A percentile compares a stretch with the other conserved stretches of the same genome.
Evolutionary conservation across 2,888 invertebrate species (phyloP).

Genomic region (Cataglyphis rosenhaueri): DNA sequence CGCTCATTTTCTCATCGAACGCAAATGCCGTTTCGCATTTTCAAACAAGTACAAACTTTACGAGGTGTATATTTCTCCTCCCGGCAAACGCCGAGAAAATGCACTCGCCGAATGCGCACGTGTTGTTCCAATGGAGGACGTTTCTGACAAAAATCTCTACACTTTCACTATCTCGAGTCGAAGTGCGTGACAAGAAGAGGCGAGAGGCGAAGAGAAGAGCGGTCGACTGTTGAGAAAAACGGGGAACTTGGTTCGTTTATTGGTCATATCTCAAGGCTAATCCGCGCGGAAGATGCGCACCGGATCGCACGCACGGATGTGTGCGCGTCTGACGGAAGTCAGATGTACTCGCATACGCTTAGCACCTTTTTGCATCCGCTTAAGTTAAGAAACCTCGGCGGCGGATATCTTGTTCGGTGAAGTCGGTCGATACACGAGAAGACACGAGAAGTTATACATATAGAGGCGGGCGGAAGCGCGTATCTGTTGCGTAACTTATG

Average conservation of each 20-base stretch:
- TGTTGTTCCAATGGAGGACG: slow-evolving; percentile 52
- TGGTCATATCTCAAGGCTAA: slow-evolving; percentile 73
- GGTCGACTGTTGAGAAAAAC: slow-evolving; percentile 48
- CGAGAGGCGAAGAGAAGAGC: slow-evolving; percentile 3
- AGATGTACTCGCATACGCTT: slow-evolving; percentile 80
- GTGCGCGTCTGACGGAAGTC: slow-evolving; percentile 75
- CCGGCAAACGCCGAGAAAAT: slow-evolving; percentile 3
- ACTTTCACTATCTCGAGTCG: slow-evolving; percentile 68
- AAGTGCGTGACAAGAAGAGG: slow-evolving; percentile 43
- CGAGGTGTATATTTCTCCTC: neutral
- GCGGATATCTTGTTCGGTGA: slow-evolving; percentile 40
- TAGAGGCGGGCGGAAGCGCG: slow-evolving; percentile 43
- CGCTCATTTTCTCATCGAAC: neutral
- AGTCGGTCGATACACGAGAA: slow-evolving; percentile 41
- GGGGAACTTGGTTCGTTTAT: slow-evolving; percentile 59
- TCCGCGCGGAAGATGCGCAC: slow-evolving; percentile 60
- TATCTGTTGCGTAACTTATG: slow-evolving; percentile 41
- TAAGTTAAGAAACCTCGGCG: slow-evolving; percentile 72
- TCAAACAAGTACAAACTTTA: neutral
- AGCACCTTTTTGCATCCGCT: slow-evolving; percentile 83
- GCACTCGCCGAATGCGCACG: slow-evolving; percentile 39
- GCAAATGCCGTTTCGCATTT: neutral
- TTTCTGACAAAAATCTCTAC: slow-evolving; percentile 53
- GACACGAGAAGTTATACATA: slow-evolving; percentile 38
- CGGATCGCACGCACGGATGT: slow-evolving; percentile 46